These are phyloP conservation scores for Syngnathus scovelli DNA, from an alignment of 2,113 vertebrate species.

Conservation along the genomic window DNA sequence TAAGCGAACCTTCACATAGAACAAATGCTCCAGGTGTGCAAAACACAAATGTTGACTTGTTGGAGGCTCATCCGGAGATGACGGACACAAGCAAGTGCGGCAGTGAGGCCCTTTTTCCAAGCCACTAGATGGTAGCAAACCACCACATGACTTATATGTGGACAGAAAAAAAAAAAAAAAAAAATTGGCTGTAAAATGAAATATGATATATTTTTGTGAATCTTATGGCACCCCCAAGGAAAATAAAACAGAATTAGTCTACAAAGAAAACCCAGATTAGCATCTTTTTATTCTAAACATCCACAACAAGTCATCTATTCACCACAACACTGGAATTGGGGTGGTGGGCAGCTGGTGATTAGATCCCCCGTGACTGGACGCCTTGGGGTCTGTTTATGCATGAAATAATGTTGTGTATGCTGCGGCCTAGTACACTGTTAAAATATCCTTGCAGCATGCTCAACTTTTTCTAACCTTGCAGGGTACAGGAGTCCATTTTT, in stretches of 20 bases:
- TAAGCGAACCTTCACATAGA: conserved; percentile 27
- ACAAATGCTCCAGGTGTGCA: conserved; percentile 39
- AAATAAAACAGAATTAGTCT: conserved; percentile 16
- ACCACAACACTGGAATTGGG: conserved; percentile 16
- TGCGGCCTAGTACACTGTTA: neutral
- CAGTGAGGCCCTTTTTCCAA: neutral
- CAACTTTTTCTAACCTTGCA: too few species aligned
- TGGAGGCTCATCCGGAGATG: neutral
- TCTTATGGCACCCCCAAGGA: too few species aligned
- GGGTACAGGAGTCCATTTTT: too few species aligned
- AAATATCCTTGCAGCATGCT: conserved; percentile 16
- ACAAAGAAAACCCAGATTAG: conserved; percentile 6
- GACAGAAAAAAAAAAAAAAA: neutral
- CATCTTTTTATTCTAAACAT: neutral
- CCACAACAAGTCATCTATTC: conserved; percentile 16
- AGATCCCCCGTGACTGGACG: conserved; percentile 7
- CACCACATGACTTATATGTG: neutral
- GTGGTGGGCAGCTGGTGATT: conserved; percentile 4
- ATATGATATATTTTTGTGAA: too few species aligned
- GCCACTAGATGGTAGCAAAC: conserved; percentile 61
- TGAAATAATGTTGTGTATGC: neutral
- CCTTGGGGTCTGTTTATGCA: neutral
- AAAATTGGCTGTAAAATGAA: neutral
- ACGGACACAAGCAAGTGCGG: neutral
- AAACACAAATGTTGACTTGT: conserved; percentile 7